Base-by-base conservation (phyloP, 1,140 invertebrate species). In the Myzus persicae region DNA sequence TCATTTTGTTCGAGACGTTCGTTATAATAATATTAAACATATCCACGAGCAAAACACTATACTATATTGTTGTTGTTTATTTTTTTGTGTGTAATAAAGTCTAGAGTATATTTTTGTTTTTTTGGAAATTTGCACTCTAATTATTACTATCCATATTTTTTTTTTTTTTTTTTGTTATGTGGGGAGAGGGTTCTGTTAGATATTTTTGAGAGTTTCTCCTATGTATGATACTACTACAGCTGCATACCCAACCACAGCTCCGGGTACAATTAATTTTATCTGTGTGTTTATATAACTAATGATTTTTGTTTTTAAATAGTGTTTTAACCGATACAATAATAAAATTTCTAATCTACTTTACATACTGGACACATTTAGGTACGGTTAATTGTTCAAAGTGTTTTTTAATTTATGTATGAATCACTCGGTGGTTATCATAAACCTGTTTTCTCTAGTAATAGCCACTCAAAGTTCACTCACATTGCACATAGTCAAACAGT, bases 381-480 rank as follows among this genome's bases (percentile, higher is more conserved):
- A n/a, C 18, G 9, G n/a, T 36, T 89, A 51, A 89, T 89, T 89
- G 46, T 89, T 51, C 46, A 38, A 89, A 89, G 87, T 51, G 87
- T 89, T 89, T 89, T 89, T 36, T 51, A 89, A 89, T 89, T 89
- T 89, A 89, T 51, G 87, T 89, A 51, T 40, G 88, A 88, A 90
- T 38, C 93, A 81, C 36, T 48, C 54, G 26, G 67, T 7, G 31
- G 26, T 67, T 48, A 76, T 93, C 67, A 26, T 54, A 38, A 94
- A 84, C 48, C 88, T 90, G 90, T 81, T 81, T 31, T 48, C 24
- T 67, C 54, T 40, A 48, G n/a, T 36, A 89, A 89, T 51, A 89
- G 40, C 46, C 46, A 89, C 46, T 89, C 46, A 51, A 87, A 89
- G 87, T 89, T 89, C 87, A 89, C n/a, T 51, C 46, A 89, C 87